A percentile compares a stretch with the other conserved stretches of the same genome.
Evolutionary conservation across 1,140 invertebrate species (phyloP).

Genomic region (Aphelenchoides besseyi): DNA sequence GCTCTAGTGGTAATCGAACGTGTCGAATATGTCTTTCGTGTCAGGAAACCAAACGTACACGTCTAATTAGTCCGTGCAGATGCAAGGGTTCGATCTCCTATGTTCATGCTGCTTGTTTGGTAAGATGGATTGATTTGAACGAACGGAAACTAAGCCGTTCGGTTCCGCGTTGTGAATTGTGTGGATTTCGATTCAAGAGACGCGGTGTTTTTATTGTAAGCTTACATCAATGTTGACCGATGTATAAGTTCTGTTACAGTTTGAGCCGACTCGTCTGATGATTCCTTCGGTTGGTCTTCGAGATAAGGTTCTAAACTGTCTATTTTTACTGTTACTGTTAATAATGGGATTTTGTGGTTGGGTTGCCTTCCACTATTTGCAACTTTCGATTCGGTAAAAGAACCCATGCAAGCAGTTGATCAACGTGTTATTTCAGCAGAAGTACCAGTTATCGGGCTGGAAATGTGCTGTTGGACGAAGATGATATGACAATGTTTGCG

Average conservation of each 20-base stretch:
- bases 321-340: conserved; percentile 15
- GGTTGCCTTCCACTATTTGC: conserved; percentile 21
- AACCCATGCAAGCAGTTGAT: not conserved
- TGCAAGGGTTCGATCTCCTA: conserved; percentile 19
- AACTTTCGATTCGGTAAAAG: conserved; percentile 14
- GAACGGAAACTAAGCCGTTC: conserved; percentile 1
- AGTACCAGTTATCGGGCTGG: not conserved
- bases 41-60: conserved; percentile 16
- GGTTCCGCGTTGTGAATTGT: conserved; percentile 20
- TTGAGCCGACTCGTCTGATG: not conserved
- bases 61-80: conserved; percentile 11
- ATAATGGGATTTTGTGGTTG: conserved; percentile 28
- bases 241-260: not conserved
- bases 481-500: conserved; percentile 9
- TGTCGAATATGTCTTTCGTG: conserved; percentile 25
- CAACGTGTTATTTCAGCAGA: not conserved
- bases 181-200: conserved; percentile 27
- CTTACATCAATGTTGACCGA: not conserved
- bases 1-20: conserved; percentile 1
- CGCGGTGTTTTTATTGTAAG: conserved; percentile 16
- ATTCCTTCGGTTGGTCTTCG: conserved; percentile 22
- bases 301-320: conserved; percentile 25
- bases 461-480: not conserved
- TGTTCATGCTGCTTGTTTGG: conserved; percentile 12
- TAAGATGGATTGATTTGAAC: conserved; percentile 26